Base-by-base conservation (phyloP, 2,888 invertebrate genomes). In the Sesia apiformis region DNA sequence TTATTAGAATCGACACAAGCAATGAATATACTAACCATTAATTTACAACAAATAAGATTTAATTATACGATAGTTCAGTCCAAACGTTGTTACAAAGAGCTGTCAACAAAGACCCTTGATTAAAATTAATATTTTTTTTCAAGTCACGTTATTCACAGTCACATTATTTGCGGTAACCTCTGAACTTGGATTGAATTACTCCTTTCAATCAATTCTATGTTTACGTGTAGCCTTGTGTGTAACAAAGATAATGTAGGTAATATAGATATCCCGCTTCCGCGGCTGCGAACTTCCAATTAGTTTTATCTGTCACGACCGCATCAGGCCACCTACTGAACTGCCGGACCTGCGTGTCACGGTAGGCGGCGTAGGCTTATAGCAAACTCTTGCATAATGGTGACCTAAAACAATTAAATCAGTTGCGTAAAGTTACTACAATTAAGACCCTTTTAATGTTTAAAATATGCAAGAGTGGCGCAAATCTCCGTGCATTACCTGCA, bases 201-300 rank as follows among this genome's bases (percentile, higher is more conserved):
- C 72, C 73, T 81, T 82, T 79, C 78, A 71, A 73, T 69, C 65
- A 59, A 64, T 70, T 50, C 38, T 38, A 50, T 23, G 38, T 50
- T 64, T 66, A 61, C 58, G 52, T 41, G 52, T 65, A 65, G 63
- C 81, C 81, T 81, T 81, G 77, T 40, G 40, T 53, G 55, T 60
- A 65, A 70, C 63, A 70, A 69, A 67, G 62, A 57, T 56, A 60
- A 54, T 51, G 55, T 51, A 65, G 65, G 66, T 66, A 46, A 46
- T 46, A 65, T 67, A 70, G 60, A 57, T 68, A 69, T 64, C 62
- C 56, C 57, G 68, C 78, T 83, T 84, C 81, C 83, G 80, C 78
- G 76, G 74, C 74, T 61, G 74, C 73, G 61, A 57, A 60, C 60
- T 69, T 38, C 7, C 50, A 38, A 50, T 50, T 23, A 6, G 46